phyloP scores from a whole-genome alignment of 2,888 invertebrate genomes.

The Willowsia nigromaculata region DNA sequence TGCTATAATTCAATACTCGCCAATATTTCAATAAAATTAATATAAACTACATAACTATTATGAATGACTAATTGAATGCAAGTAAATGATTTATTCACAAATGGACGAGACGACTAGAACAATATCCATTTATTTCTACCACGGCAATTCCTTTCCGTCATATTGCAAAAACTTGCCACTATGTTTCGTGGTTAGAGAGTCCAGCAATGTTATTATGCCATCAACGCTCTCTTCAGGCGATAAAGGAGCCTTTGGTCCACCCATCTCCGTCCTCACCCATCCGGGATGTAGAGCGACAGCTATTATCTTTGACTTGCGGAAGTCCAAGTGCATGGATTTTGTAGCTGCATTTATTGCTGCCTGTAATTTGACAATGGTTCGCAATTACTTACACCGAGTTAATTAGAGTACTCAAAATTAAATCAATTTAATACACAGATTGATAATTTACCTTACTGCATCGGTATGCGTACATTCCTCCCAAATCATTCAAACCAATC shows the following conservation, averaged over 20 bases:
- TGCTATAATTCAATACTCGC: no score
- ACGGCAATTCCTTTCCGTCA: slow-evolving; percentile 87
- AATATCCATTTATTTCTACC: slow-evolving; percentile 82
- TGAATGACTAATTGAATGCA: neutral
- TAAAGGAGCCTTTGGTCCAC: slow-evolving; percentile 89
- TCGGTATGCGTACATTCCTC: slow-evolving; percentile 91
- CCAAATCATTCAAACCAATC: slow-evolving; percentile 86
- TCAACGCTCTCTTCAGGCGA: slow-evolving; percentile 86
- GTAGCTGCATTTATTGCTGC: slow-evolving; percentile 92
- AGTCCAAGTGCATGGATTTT: slow-evolving; percentile 90
- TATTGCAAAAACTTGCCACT: slow-evolving; percentile 90
- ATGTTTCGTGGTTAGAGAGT: slow-evolving; percentile 84
- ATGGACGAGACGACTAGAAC: no score
- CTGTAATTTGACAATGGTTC: no score
- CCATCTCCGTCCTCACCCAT: slow-evolving; percentile 94
- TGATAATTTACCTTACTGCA: slow-evolving; percentile 87
- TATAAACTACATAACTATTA: neutral
- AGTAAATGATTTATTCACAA: neutral
- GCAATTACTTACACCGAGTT: no score
- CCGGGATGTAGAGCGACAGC: slow-evolving; percentile 91
- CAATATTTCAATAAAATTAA: no score
- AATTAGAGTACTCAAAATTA: no score
- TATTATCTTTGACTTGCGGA: slow-evolving; percentile 87
- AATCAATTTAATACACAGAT: no score
- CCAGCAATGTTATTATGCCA: slow-evolving; percentile 86